Base-by-base conservation (phyloP, 2,888 invertebrate genomes). In the Gerris lacustris region DNA sequence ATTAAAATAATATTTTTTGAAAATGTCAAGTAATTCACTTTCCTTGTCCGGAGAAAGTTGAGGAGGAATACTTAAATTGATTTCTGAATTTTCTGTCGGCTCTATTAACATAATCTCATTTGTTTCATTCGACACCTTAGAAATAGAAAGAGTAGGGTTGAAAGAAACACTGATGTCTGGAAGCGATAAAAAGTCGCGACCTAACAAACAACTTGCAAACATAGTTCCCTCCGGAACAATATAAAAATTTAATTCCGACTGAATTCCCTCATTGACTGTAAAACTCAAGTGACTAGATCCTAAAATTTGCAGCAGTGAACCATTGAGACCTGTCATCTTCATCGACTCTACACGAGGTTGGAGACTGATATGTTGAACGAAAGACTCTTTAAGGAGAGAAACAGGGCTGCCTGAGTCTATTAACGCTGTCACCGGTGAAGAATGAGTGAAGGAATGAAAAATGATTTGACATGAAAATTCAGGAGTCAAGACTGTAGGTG, bases 381-480 rank as follows among this genome's bases (percentile, higher is more conserved):
- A 47, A 7, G 6, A 7, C 7, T 6, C 6, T 47, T 47, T 47
- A 47, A 69, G 9, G 31, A 66, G 18, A 6, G 66, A 66, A 44
- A 69, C 64, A 45, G 70, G 70, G 44, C 66, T 66, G 5, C 66
- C 70, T 43, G 66, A 55, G 18, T 66, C 70, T 44, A 45, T 18
- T n/a, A 69, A 63, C 43, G 64, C 9, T n/a, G 44, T 7, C 5
- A 69, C 18, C n/a, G n/a, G n/a, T n/a, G n/a, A n/a, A n/a, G n/a
- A n/a, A n/a, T n/a, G n/a, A n/a, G n/a, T n/a, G n/a, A n/a, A n/a
- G n/a, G n/a, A n/a, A n/a, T n/a, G n/a, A n/a, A n/a, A n/a, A n/a
- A n/a, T n/a, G n/a, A n/a, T n/a, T n/a, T n/a, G n/a, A n/a, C n/a
- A n/a, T n/a, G n/a, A n/a, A n/a, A n/a, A n/a, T n/a, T n/a, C n/a